phyloP scores from a whole-genome alignment of 2,113 vertebrate genomes.

The Tragelaphus strepsiceros region DNA sequence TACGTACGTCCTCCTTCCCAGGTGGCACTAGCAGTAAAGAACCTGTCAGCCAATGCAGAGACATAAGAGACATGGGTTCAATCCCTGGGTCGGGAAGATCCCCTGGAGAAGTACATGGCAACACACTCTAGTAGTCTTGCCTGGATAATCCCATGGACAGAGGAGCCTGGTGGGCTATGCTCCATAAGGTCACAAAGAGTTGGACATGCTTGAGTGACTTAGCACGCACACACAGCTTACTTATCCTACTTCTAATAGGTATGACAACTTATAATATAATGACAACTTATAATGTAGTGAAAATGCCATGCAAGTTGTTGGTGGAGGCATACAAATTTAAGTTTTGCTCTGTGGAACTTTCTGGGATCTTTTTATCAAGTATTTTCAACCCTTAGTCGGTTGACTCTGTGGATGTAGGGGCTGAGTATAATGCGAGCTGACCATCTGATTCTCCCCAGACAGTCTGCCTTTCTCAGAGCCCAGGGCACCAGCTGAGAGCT shows the following conservation, averaged over 20 bases:
- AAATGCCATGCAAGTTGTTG: neutral
- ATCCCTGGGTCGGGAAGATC: neutral
- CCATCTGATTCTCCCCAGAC: neutral
- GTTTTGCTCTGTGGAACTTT: neutral
- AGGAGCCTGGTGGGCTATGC: neutral
- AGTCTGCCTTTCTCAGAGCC: neutral
- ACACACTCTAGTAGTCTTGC: neutral
- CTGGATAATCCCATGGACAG: neutral
- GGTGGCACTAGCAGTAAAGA: neutral
- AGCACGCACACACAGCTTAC: neutral
- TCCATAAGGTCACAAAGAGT: neutral
- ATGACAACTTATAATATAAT: neutral
- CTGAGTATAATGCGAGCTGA: accelerated
- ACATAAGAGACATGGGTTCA: neutral
- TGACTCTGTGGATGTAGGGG: neutral
- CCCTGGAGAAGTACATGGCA: neutral
- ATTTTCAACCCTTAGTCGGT: neutral
- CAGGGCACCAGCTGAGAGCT: accelerated
- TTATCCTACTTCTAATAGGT: neutral
- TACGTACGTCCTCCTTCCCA: neutral
- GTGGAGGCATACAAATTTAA: neutral
- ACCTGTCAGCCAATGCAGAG: neutral
- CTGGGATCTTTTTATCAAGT: neutral
- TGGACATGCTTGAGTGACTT: neutral
- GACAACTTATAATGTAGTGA: neutral